Evolutionary conservation across 53 echinoderm and acorn worm species (phyloP).

Genomic region (Patiria pectinifera): DNA sequence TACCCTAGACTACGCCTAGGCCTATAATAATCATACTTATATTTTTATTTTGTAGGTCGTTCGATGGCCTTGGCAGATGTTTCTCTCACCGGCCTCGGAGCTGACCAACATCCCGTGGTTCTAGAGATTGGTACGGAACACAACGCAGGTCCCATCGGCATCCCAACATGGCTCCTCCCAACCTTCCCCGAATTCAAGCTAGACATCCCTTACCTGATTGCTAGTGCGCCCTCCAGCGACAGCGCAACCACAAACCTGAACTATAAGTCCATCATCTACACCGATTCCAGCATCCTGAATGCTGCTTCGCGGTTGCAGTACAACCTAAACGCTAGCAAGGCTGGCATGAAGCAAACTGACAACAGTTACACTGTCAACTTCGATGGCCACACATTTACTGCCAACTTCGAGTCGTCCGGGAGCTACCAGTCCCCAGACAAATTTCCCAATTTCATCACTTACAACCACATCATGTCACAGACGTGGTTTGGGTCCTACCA

Average conservation of each 20-base stretch:
- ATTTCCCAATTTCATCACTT: conserved; percentile 26
- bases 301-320: conserved; percentile 49
- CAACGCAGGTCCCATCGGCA: conserved; percentile 38
- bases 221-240: conserved; percentile 7
- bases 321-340: conserved; percentile 55
- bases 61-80: conserved; percentile 27
- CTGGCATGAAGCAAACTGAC: conserved; percentile 28
- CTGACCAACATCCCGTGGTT: conserved; percentile 54
- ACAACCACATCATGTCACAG: conserved; percentile 49
- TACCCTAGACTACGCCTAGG: too few relatives aligned
- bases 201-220: conserved; percentile 47
- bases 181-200: conserved; percentile 60
- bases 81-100: conserved; percentile 34
- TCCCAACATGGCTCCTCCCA: conserved; percentile 39
- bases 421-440: conserved; percentile 6
- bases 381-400: conserved; percentile 22
- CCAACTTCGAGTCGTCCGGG: conserved; percentile 44
- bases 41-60: conserved; percentile 26
- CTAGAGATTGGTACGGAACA: conserved; percentile 58
- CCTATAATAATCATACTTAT: too few relatives aligned
- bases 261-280: conserved; percentile 59
- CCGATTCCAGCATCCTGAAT: conserved; percentile 25
- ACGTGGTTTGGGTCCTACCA: conserved; percentile 63
- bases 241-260: not conserved
- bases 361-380: conserved; percentile 19